These are phyloP conservation scores for Seriola rivoliana DNA, from an alignment of 2,113 vertebrate genomes.

Conservation along the genomic window DNA sequence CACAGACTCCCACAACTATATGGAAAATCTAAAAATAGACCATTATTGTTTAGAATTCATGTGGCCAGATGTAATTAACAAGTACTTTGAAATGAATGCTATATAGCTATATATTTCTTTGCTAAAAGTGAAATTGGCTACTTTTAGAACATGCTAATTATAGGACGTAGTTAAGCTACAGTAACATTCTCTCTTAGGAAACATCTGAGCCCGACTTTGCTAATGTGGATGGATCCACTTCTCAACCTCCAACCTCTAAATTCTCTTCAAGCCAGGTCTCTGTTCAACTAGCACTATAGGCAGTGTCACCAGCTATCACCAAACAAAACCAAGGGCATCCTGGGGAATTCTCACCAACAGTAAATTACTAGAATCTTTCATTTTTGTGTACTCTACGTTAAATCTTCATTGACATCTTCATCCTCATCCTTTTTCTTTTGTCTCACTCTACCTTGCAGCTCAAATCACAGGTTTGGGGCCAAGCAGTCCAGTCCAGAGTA, in stretches of 20 bases:
- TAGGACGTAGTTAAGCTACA: background rate
- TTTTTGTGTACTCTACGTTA: background rate
- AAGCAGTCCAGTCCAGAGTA: slow-evolving; percentile 44
- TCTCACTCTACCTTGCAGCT: slow-evolving; percentile 44
- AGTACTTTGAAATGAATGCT: too few species aligned
- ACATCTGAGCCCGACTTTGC: background rate
- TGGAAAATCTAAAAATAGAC: too few species aligned
- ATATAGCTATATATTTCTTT: background rate
- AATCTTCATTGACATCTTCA: slow-evolving; percentile 19
- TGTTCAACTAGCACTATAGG: background rate
- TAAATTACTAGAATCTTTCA: slow-evolving; percentile 26
- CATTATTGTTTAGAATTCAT: too few species aligned
- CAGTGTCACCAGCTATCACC: background rate
- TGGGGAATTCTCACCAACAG: background rate
- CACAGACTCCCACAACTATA: background rate
- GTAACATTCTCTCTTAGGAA: background rate
- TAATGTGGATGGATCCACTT: background rate
- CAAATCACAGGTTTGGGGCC: slow-evolving; percentile 67
- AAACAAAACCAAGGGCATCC: background rate
- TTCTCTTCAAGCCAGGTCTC: background rate
- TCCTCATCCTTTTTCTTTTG: slow-evolving; percentile 22
- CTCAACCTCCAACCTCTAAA: background rate
- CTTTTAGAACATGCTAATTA: background rate
- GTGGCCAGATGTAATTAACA: too few species aligned
- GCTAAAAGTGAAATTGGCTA: background rate